These are phyloP conservation scores for Remorina albescens DNA, from an alignment of 2,797 vertebrate genomes.

Conservation along the genomic window DNA sequence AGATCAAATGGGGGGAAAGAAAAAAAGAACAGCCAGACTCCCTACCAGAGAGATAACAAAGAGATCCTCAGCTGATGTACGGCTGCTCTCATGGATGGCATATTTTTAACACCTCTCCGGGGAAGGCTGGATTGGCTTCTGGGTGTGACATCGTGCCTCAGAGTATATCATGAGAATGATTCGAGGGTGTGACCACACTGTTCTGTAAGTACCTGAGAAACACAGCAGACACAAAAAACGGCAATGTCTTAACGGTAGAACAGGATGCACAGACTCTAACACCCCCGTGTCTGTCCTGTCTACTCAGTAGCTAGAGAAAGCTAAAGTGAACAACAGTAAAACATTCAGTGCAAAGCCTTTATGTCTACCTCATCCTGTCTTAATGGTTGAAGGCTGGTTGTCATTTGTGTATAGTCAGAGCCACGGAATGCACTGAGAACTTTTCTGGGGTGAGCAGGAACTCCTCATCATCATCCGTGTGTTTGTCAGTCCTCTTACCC, in stretches of 20 bases:
- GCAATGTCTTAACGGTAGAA: neutral
- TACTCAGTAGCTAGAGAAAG: neutral
- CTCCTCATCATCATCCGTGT: constrained; percentile 1
- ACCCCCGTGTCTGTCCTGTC: too few relatives aligned
- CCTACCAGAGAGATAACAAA: constrained; percentile 55
- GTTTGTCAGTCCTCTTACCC: neutral
- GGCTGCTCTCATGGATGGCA: constrained; percentile 51
- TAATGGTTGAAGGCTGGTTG: neutral
- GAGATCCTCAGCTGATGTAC: constrained; percentile 67
- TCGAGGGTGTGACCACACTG: constrained; percentile 40
- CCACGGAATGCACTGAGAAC: too few relatives aligned
- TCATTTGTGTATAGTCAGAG: neutral
- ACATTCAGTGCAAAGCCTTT: neutral
- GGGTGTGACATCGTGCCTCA: constrained; percentile 18
- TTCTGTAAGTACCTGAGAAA: constrained; percentile 28
- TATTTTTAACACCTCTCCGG: constrained; percentile 51
- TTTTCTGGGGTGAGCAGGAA: neutral
- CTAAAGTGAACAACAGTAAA: neutral
- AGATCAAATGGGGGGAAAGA: constrained; percentile 52
- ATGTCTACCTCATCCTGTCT: neutral
- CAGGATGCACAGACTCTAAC: neutral
- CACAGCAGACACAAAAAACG: constrained; percentile 5
- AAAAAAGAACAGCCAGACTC: constrained; percentile 42
- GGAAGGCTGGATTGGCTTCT: constrained; percentile 31
- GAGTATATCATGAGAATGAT: constrained; percentile 33